A percentile compares a stretch with the other conserved stretches of the same genome.
These are phyloP conservation scores for Diuraphis noxia DNA, from an alignment of 1,140 invertebrate genomes.

Conservation along the genomic window DNA sequence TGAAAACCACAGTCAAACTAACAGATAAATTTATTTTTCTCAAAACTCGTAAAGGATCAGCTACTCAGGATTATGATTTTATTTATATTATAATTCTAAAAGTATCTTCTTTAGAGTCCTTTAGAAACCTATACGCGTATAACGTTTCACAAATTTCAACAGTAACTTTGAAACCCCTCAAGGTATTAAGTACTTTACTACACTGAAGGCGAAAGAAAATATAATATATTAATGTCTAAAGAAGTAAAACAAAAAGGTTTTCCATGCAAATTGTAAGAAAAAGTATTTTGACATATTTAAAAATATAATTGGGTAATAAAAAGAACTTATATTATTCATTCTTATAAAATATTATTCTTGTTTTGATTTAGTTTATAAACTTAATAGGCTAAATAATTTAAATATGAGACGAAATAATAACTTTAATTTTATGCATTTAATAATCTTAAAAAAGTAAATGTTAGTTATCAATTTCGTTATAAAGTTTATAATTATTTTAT, in stretches of 20 bases:
- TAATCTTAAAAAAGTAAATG: not conserved
- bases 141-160: not conserved
- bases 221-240: conserved; percentile 18
- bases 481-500: not conserved
- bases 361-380: conserved; percentile 10
- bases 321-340: not conserved
- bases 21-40: not conserved
- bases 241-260: not conserved
- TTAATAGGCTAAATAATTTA: not conserved
- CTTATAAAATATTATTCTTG: not conserved
- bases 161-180: not conserved
- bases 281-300: not conserved
- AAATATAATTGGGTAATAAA: not conserved
- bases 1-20: not conserved
- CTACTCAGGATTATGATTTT: not conserved
- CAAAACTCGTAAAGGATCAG: not conserved
- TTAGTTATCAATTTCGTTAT: not conserved
- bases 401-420: not conserved
- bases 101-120: not conserved
- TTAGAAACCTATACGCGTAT: not conserved
- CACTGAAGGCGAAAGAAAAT: not conserved
- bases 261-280: not conserved
- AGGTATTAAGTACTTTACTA: conserved; percentile 37
- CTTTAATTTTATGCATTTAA: not conserved
- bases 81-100: not conserved